Base-by-base conservation (phyloP, 2,888 invertebrate species). In the Limnephilus marmoratus region DNA sequence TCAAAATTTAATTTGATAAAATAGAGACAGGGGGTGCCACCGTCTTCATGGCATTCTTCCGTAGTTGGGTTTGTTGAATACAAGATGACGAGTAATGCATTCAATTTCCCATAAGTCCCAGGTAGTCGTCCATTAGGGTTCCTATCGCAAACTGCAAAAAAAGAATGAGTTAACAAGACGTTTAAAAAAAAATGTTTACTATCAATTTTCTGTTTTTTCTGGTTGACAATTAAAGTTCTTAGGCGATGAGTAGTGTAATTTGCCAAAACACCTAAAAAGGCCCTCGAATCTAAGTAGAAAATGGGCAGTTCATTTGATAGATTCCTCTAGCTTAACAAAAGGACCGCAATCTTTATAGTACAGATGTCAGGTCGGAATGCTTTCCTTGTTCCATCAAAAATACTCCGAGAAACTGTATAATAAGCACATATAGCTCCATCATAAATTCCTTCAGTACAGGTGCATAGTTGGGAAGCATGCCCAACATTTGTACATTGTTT, bases 91-190 rank as follows among this genome's bases (percentile, higher is more conserved):
- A 82, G 5, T 15, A 89, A 24, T 53, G 12, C 9, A 90, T 82
- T 80, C 90, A 93, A 89, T 91, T 93, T 87, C 93, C 93, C 93
- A 97, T 97, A 94, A 97, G 96, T 94, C 99, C 99, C 94, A 99
- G 96, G 95, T 98, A 99, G 96, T 99, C 99, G 94, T 99, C 99
- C 99, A 99, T 99, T 90, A 99, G 96, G 0, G 99, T 99, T 93
- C 99, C 99, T 95, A 99, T 99, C 1, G 99, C 99, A 96, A 99
- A 99, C 98, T 99, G 96, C 94, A 97, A 97, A 94, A 94, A 97
- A 97, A 94, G 94, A 7, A 85, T 24, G 9, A 68, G 68, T 68
- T n/a, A 68, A 68, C 24, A 7, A 24, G 18, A 24, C 68, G 7
- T 68, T 68, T 68, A 18, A 7, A 68, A 24, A 24, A 49, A 53